Base-by-base conservation (phyloP, 2,113 vertebrate genomes). In the Crotalus helleri region DNA sequence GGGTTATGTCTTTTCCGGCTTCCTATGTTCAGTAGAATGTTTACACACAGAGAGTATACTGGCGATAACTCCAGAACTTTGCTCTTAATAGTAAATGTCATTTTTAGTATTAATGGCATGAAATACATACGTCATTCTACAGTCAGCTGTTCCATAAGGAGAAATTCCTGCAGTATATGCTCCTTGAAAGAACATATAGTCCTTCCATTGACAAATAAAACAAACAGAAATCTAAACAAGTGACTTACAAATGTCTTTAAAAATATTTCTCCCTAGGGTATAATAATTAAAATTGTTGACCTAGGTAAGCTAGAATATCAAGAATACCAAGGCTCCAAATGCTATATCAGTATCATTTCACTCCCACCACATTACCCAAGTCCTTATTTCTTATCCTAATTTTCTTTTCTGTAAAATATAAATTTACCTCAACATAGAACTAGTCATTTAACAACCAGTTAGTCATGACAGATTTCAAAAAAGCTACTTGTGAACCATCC, bases 31-130 rank as follows among this genome's bases (percentile, higher is more conserved):
- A 96, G 91, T 94, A 94, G 95, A 96, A 95, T 96, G 95, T 96
- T 95, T 97, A 97, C 85, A 0, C 93, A 94, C 93, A 55, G 89
- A 69, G 69, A 96, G 87, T 64, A 95, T 88, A 94, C 95, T 96
- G 95, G 96, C 94, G 95, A 91, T 94, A 95, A 92, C 96, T 94
- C 94, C 94, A 93, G 96, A 96, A 96, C 93, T 95, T 96, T 95
- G 91, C 90, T 95, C 94, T 89, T 94, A 92, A 94, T 96, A 95
- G 94, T 96, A 97, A 96, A 96, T 95, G 96, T 96, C 95, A 95
- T 91, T 90, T 96, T 90, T 95, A 94, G 94, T 96, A 96, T 93
- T 96, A 94, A 96, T 96, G 92, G 93, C 94, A 93, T 95, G 87
- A 95, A 94, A 93, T 94, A 94, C 91, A 94, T 91, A 89, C 91